Conservation (phyloP, 2,797 vertebrate species). For the Anguilla pacifica region DNA sequence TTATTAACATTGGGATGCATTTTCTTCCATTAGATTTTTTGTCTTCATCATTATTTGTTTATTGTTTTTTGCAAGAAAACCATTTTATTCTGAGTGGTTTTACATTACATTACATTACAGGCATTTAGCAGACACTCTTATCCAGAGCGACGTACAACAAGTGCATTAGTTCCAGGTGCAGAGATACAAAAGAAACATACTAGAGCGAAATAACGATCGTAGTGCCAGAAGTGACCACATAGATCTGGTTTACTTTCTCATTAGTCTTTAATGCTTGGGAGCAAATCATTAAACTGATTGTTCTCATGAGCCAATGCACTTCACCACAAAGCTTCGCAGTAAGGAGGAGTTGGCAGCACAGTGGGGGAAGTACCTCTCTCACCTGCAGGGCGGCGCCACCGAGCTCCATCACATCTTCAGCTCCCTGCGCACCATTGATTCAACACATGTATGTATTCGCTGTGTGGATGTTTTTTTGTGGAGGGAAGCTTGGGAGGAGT, state of each 20-base stretch:
- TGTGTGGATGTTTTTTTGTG: not conserved
- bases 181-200: no score
- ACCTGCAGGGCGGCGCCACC: slow-evolving; percentile 75
- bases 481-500: not conserved
- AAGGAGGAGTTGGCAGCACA: slow-evolving; percentile 65
- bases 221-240: no score
- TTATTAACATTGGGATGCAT: not conserved
- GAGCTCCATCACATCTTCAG: slow-evolving; percentile 85
- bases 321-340: slow-evolving; percentile 57
- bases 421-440: slow-evolving; percentile 85
- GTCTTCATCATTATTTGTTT: not conserved
- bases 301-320: slow-evolving; percentile 1
- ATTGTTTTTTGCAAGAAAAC: not conserved
- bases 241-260: not conserved
- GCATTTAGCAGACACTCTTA: no score
- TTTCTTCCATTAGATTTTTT: not conserved
- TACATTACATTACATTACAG: no score
- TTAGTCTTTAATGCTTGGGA: not conserved
- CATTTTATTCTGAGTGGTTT: not conserved
- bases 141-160: no score
- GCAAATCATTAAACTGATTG: not conserved
- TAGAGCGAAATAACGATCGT: no score
- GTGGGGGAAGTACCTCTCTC: slow-evolving; percentile 81
- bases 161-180: no score
- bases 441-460: slow-evolving; percentile 75